Percentiles rank a stretch among this genome's conserved stretches.
Conservation (phyloP, 2,797 vertebrate species). For the Sebastes taczanowskii region DNA sequence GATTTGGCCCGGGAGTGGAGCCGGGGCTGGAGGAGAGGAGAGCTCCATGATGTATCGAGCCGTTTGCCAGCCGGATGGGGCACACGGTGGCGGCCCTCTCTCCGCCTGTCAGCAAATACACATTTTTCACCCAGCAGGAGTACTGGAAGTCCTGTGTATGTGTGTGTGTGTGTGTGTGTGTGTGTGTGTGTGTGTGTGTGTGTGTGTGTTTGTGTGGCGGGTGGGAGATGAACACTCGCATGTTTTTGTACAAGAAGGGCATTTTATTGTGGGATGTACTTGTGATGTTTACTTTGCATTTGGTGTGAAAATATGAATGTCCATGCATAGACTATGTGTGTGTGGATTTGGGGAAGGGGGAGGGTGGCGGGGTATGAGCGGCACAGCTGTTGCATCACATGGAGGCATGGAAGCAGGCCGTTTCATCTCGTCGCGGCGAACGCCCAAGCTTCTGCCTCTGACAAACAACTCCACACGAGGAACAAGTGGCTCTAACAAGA, state of each 20-base stretch:
- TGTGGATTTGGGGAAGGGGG: neutral
- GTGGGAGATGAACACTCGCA: constrained; percentile 14
- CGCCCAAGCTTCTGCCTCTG: constrained; percentile 26
- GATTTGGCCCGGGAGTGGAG: constrained; percentile 89
- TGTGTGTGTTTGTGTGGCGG: neutral
- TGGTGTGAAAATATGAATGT: neutral
- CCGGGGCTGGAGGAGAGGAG: constrained; percentile 59
- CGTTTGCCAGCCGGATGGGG: constrained; percentile 86
- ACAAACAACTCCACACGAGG: constrained; percentile 54
- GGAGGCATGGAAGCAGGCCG: constrained; percentile 25
- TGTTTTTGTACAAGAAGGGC: constrained; percentile 21
- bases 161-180: neutral
- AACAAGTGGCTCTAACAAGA: constrained; percentile 62
- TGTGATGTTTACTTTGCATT: constrained; percentile 24
- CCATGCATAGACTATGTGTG: neutral
- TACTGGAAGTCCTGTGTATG: constrained; percentile 79
- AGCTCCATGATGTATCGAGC: constrained; percentile 87
- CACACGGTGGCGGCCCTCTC: constrained; percentile 82
- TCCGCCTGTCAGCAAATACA: constrained; percentile 90
- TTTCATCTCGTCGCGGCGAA: constrained; percentile 45
- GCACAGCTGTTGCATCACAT: constrained; percentile 56
- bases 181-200: neutral
- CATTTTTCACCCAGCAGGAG: constrained; percentile 91
- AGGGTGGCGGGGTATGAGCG: neutral
- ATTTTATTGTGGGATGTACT: constrained; percentile 6